Evolutionary conservation across 2,888 invertebrate species (phyloP).

Genomic region (Melanophora roralis): DNA sequence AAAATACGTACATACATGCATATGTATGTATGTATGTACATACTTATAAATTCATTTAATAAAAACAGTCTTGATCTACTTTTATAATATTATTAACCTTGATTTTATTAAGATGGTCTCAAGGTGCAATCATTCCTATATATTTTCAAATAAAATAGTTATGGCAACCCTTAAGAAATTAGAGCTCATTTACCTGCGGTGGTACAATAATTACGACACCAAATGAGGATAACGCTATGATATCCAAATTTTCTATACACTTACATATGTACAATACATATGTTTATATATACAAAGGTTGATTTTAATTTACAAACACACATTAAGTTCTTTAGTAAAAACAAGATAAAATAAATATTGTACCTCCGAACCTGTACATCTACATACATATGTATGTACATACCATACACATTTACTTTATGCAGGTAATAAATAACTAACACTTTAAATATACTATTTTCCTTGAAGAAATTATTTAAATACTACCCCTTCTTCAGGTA

Average conservation of each 20-base stretch:
- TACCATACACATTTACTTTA: background rate
- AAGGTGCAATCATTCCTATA: background rate
- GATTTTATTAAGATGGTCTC: conserved; percentile 1
- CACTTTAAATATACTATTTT: no score
- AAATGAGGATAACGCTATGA: background rate
- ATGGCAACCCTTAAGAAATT: conserved; percentile 32
- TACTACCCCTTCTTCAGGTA: no score
- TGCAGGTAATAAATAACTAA: background rate
- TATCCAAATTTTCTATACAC: background rate
- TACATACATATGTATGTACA: background rate
- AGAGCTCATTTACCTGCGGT: conserved; percentile 40
- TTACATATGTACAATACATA: no score
- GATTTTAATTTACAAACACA: background rate
- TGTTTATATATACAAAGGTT: no score
- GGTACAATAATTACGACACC: conserved; percentile 37
- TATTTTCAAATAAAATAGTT: background rate
- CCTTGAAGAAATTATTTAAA: no score
- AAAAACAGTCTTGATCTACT: conserved; percentile 28
- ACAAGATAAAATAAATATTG: no score
- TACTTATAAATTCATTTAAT: background rate
- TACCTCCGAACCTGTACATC: no score
- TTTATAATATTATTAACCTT: conserved; percentile 37
- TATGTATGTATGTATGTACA: background rate
- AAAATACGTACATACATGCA: no score
- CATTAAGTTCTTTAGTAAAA: background rate